These are phyloP conservation scores for Hirtodrosophila cameraria DNA, from an alignment of 2,888 invertebrate genomes.

Conservation along the genomic window DNA sequence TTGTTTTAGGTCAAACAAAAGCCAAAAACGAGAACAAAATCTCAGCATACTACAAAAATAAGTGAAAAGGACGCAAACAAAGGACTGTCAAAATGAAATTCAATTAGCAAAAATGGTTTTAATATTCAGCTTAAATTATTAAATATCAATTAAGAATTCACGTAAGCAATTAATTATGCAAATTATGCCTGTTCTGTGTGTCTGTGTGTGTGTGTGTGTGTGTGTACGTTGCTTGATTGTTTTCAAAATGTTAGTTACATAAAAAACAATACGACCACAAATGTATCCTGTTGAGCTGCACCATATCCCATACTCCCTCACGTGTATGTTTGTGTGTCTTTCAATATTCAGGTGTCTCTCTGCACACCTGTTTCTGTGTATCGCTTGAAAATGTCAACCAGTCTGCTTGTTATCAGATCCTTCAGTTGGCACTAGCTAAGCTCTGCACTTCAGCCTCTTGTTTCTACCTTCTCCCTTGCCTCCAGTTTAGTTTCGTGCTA, in stretches of 20 bases:
- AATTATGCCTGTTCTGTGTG: slow-evolving; percentile 15
- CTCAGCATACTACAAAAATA: slow-evolving; percentile 2
- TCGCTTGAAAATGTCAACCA: slow-evolving; percentile 30
- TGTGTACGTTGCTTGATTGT: slow-evolving; percentile 5
- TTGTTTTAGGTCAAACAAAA: slow-evolving; percentile 75
- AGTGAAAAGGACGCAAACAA: slow-evolving; percentile 3
- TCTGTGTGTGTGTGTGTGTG: slow-evolving; percentile 6
- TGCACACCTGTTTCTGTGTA: slow-evolving; percentile 42
- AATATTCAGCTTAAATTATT: slow-evolving; percentile 10
- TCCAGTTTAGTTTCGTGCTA: slow-evolving; percentile 28
- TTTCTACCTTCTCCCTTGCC: background rate
- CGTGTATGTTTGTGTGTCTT: slow-evolving; percentile 1
- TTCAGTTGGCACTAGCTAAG: slow-evolving; percentile 36
- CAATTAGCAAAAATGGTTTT: slow-evolving; percentile 30
- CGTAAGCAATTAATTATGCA: slow-evolving; percentile 52
- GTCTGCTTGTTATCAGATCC: slow-evolving; percentile 56
- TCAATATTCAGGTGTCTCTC: slow-evolving; percentile 13
- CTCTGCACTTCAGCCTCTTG: background rate
- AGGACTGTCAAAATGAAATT: slow-evolving; percentile 31
- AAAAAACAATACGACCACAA: slow-evolving; percentile 31
- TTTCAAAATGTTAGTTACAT: slow-evolving; percentile 33
- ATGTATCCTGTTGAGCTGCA: slow-evolving; percentile 6
- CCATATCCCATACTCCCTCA: no score
- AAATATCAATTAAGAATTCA: slow-evolving; percentile 32
- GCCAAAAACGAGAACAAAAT: slow-evolving; percentile 15